Evolutionary conservation across 1,140 invertebrate species (phyloP).

Genomic region (Psilanteris sp.): DNA sequence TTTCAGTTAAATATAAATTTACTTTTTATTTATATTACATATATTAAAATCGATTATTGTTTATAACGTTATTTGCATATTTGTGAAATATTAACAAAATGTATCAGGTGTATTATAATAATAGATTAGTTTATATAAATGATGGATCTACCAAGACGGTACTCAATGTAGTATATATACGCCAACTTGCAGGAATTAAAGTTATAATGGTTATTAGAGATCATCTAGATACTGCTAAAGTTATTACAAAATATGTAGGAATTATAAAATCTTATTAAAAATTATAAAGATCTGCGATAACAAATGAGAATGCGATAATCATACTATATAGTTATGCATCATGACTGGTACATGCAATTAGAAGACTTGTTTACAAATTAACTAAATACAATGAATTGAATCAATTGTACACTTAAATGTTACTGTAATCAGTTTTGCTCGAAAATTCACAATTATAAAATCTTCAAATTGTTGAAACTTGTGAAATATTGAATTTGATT

Average conservation of each 20-base stretch:
- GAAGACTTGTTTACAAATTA: constrained; percentile 80
- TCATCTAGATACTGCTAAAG: constrained; percentile 88
- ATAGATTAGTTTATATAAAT: constrained; percentile 86
- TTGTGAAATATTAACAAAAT: neutral
- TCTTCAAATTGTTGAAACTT: constrained; percentile 87
- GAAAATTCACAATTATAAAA: constrained; percentile 89
- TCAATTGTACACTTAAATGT: too few species aligned
- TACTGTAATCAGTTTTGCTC: constrained; percentile 90
- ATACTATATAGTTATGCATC: too few species aligned
- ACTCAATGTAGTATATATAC: constrained; percentile 85
- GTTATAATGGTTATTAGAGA: constrained; percentile 88
- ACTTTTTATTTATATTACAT: too few species aligned
- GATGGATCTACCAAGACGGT: constrained; percentile 89
- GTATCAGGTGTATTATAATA: neutral
- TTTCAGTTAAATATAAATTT: too few species aligned
- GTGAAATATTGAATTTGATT: constrained; percentile 83
- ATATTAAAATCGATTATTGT: too few species aligned
- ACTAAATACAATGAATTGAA: too few species aligned
- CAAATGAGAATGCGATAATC: too few species aligned
- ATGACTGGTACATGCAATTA: constrained; percentile 63
- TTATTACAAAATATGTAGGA: constrained; percentile 80
- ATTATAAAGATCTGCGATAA: too few species aligned
- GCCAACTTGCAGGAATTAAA: constrained; percentile 85
- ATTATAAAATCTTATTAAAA: too few species aligned
- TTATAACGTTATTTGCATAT: too few species aligned